Evolutionary conservation across 2,797 vertebrate genomes (phyloP).

Genomic region (Coregonus ussuriensis): DNA sequence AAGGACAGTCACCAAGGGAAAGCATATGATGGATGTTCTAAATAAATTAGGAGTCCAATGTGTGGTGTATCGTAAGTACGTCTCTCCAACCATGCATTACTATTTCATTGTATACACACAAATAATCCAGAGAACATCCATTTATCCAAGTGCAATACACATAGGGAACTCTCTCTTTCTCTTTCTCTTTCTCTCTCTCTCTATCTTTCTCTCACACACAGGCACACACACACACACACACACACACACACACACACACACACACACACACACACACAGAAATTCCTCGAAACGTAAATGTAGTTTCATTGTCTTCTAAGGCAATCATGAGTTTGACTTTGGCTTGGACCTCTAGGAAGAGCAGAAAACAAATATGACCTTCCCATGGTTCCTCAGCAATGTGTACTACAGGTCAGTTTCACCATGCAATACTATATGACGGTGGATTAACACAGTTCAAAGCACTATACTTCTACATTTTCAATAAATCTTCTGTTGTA

Average conservation of each 20-base stretch:
- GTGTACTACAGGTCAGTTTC: constrained; percentile 22
- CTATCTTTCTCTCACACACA: not conserved
- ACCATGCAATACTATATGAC: not conserved
- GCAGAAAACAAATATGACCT: constrained; percentile 36
- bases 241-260: not conserved
- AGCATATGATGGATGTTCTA: constrained; percentile 51
- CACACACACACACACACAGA: not conserved
- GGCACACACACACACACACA: not conserved
- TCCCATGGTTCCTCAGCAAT: constrained; percentile 49
- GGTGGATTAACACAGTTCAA: not conserved
- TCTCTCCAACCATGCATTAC: constrained; percentile 36
- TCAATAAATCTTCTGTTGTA: not conserved
- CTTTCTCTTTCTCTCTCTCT: not conserved
- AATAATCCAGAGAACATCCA: not conserved
- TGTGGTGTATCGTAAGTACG: constrained; percentile 56
- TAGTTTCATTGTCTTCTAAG: constrained; percentile 22
- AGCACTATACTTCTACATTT: not conserved
- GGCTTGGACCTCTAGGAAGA: constrained; percentile 48
- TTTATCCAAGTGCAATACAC: constrained; percentile 17
- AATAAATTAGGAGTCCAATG: constrained; percentile 57
- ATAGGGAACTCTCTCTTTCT: not conserved
- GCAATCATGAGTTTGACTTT: constrained; percentile 62
- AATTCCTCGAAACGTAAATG: not conserved
- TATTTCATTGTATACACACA: constrained; percentile 32
- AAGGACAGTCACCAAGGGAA: constrained; percentile 55